phyloP scores from a whole-genome alignment of 2,888 invertebrate species.

The Pharmacophagus antenor region DNA sequence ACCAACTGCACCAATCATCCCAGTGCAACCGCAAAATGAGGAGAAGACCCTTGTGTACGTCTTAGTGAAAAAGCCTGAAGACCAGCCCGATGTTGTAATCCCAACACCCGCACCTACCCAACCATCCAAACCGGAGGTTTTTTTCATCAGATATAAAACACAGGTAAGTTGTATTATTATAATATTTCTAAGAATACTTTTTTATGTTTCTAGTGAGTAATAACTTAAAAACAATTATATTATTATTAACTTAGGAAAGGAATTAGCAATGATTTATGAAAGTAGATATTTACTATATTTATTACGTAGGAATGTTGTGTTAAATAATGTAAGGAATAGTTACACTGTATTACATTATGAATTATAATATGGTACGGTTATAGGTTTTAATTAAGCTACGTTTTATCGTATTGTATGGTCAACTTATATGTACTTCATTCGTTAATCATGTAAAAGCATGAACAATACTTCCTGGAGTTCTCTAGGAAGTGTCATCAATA shows the following conservation, averaged over 20 bases:
- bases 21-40: conserved; percentile 90
- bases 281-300: no score
- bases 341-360: conserved; percentile 6
- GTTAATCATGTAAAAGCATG: conserved; percentile 16
- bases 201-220: not conserved
- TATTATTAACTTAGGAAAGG: not conserved
- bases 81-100: conserved; percentile 88
- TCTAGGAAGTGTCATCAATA: conserved; percentile 47
- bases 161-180: conserved; percentile 77
- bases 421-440: not conserved
- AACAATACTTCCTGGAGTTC: conserved; percentile 51
- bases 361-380: conserved; percentile 14
- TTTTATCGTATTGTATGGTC: not conserved
- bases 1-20: conserved; percentile 82
- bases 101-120: conserved; percentile 91
- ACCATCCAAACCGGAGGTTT: conserved; percentile 93
- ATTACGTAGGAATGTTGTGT: conserved; percentile 16
- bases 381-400: conserved; percentile 2
- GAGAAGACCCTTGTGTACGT: conserved; percentile 94
- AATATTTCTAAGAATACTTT: not conserved
- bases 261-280: not conserved
- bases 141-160: conserved; percentile 94
- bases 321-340: conserved; percentile 22
- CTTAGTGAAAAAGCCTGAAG: conserved; percentile 93
- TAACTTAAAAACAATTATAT: not conserved